These are phyloP conservation scores for Kryphioiulus occultus DNA, from an alignment of 2,888 invertebrate genomes.

Conservation along the genomic window DNA sequence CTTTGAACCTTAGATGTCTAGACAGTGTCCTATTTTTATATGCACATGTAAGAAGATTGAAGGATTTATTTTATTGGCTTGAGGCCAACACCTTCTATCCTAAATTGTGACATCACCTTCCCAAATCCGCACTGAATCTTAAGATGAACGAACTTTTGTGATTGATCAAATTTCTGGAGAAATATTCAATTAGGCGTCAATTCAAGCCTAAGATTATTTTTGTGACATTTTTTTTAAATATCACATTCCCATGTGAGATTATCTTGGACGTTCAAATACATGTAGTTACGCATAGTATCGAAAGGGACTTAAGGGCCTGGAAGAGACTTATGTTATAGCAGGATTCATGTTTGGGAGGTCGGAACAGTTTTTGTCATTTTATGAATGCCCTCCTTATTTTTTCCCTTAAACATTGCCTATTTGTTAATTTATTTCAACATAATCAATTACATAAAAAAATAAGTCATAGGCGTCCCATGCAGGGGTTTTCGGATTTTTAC, in stretches of 20 bases:
- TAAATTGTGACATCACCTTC: conserved; percentile 13
- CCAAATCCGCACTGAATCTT: neutral
- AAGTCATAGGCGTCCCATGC: neutral
- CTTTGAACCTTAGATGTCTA: conserved; percentile 46
- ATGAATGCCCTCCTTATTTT: neutral
- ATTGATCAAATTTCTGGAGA: neutral
- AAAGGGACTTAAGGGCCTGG: no score
- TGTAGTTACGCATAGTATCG: no score
- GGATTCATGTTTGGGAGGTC: no score
- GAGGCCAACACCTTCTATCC: conserved; percentile 11
- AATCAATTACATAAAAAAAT: neutral
- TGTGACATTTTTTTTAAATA: no score
- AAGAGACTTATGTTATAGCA: no score
- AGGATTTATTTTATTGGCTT: neutral
- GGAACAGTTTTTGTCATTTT: neutral
- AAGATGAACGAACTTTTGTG: neutral
- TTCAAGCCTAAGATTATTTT: no score
- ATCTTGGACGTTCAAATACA: no score
- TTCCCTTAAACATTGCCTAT: neutral
- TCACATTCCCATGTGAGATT: no score
- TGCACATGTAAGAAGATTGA: conserved; percentile 37
- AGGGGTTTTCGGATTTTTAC: neutral
- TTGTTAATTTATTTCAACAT: neutral
- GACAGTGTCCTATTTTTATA: conserved; percentile 47
- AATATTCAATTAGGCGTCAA: neutral